Conservation (phyloP, 2,888 invertebrate genomes). For the Athalia circularis region DNA sequence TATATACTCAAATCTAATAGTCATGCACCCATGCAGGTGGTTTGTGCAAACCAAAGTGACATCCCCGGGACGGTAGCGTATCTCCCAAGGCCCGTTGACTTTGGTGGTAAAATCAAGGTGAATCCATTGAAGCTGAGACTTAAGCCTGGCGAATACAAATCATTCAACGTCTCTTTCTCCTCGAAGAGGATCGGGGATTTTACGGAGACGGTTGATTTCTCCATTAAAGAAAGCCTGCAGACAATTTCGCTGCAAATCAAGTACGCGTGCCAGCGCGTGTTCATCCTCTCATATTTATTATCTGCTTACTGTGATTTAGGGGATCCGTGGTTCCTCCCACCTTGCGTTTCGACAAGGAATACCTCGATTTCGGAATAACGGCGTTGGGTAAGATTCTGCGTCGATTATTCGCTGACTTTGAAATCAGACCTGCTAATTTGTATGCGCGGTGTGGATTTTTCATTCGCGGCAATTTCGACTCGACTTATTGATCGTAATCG, state of each 20-base stretch:
- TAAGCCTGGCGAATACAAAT: conserved; percentile 75
- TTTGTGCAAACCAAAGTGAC: conserved; percentile 74
- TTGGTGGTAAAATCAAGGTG: conserved; percentile 78
- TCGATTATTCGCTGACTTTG: no score
- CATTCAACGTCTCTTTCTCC: conserved; percentile 77
- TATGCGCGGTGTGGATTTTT: no score
- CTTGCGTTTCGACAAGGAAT: conserved; percentile 76
- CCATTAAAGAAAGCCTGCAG: conserved; percentile 78
- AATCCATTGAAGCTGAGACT: conserved; percentile 75
- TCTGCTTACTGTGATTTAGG: conserved; percentile 71
- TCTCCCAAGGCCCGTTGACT: conserved; percentile 74
- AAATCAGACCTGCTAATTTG: no score
- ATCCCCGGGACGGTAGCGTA: conserved; percentile 78
- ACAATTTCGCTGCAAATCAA: conserved; percentile 77
- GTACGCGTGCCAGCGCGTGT: no score
- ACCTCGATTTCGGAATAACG: conserved; percentile 77
- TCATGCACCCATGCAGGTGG: conserved; percentile 55
- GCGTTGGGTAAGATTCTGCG: conserved; percentile 77
- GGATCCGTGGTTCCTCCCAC: conserved; percentile 80
- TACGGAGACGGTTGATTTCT: conserved; percentile 79
- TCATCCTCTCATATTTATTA: neutral
- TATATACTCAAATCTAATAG: no score
- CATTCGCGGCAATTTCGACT: neutral
- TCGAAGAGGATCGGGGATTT: conserved; percentile 79
- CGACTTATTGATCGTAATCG: neutral